Conservation (phyloP, 2,888 invertebrate genomes). For the Nephrotoma guestfalica region DNA sequence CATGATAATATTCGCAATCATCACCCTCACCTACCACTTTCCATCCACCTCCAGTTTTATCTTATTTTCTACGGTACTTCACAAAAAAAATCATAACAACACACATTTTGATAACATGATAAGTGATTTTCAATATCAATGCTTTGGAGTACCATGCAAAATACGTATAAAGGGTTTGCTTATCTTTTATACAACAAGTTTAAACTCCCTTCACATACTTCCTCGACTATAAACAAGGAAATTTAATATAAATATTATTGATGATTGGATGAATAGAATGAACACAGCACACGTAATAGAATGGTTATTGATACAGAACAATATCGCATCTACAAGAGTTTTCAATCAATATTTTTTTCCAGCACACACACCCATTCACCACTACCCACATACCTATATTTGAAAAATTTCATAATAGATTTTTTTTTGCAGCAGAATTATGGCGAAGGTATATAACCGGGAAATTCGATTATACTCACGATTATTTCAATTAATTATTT, state of each 20-base stretch:
- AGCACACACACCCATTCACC: background rate
- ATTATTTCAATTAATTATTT: background rate
- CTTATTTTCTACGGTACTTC: background rate
- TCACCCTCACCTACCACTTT: background rate
- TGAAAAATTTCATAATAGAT: background rate
- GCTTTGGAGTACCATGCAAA: background rate
- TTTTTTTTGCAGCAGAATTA: background rate
- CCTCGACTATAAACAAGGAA: background rate
- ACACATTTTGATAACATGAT: background rate
- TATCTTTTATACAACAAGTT: background rate
- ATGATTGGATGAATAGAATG: background rate
- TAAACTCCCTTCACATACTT: background rate
- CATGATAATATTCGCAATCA: background rate
- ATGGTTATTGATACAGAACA: background rate
- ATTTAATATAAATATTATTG: background rate
- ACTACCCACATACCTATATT: background rate
- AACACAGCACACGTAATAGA: background rate
- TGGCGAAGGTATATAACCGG: background rate
- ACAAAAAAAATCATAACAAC: background rate
- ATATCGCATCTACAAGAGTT: background rate
- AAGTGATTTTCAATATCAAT: background rate
- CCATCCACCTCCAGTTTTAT: background rate
- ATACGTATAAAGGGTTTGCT: background rate
- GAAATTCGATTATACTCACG: background rate
- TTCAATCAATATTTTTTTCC: background rate